phyloP scores from a whole-genome alignment of 2,888 invertebrate species.

The Subacronicta megacephala region DNA sequence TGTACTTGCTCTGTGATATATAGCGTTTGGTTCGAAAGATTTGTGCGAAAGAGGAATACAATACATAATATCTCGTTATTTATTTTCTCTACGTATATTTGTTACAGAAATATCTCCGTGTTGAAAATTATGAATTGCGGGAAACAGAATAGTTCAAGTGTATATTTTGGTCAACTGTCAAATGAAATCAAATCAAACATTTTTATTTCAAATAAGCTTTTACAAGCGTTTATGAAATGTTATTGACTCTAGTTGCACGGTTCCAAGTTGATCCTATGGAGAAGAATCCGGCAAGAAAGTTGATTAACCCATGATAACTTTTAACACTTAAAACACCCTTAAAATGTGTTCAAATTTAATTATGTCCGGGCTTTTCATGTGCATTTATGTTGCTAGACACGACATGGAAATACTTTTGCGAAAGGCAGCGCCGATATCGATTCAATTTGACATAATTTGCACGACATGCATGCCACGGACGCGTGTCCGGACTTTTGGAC shows the following conservation, averaged over 20 bases:
- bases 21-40: slow-evolving; percentile 38
- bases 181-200: too few species aligned
- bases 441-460: slow-evolving; percentile 21
- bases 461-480: neutral
- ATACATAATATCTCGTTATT: slow-evolving; percentile 45
- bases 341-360: too few species aligned
- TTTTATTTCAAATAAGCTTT: too few species aligned
- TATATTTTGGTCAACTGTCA: neutral
- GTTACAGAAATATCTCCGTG: slow-evolving; percentile 4
- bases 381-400: slow-evolving; percentile 26
- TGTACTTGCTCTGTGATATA: slow-evolving; percentile 48
- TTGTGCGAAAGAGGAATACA: slow-evolving; percentile 46
- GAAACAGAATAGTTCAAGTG: too few species aligned
- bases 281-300: too few species aligned
- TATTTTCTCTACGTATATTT: slow-evolving; percentile 18
- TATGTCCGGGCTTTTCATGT: slow-evolving; percentile 11
- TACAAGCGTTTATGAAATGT: too few species aligned
- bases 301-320: too few species aligned
- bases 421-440: slow-evolving; percentile 21
- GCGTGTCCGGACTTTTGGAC: too few species aligned
- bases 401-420: slow-evolving; percentile 17
- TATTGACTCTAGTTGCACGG: too few species aligned
- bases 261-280: too few species aligned
- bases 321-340: too few species aligned
- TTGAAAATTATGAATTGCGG: neutral